Conservation (phyloP, 2,888 invertebrate genomes). For the Lysandra coridon region DNA sequence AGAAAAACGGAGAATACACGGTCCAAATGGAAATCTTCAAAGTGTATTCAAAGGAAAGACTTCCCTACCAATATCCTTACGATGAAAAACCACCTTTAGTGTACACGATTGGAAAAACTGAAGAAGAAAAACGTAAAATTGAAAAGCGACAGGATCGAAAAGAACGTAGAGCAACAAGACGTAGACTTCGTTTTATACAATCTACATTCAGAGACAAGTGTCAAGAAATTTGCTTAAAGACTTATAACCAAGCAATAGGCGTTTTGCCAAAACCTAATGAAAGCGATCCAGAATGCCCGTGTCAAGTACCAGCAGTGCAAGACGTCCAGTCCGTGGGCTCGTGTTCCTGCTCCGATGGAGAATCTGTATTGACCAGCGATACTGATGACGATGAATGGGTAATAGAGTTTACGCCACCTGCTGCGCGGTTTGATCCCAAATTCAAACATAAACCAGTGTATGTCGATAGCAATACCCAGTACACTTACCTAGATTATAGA, state of each 20-base stretch:
- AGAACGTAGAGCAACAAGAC: conserved; percentile 66
- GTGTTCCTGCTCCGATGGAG: conserved; percentile 70
- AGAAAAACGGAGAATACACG: conserved; percentile 66
- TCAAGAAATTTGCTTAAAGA: conserved; percentile 74
- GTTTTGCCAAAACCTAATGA: conserved; percentile 63
- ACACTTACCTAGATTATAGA: conserved; percentile 70
- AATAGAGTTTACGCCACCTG: conserved; percentile 70
- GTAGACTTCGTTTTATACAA: conserved; percentile 65
- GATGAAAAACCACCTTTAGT: conserved; percentile 68
- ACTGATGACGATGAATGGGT: conserved; percentile 73
- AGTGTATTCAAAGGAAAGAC: conserved; percentile 68
- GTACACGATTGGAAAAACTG: conserved; percentile 69
- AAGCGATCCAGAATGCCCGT: conserved; percentile 68
- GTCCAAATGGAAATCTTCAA: conserved; percentile 75
- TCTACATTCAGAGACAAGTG: conserved; percentile 71
- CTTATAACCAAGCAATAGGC: conserved; percentile 73
- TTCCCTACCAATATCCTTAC: conserved; percentile 68
- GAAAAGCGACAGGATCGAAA: conserved; percentile 63
- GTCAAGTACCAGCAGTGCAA: conserved; percentile 49
- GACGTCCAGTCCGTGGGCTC: conserved; percentile 60
- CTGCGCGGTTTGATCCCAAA: conserved; percentile 62
- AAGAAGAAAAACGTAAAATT: conserved; percentile 61
- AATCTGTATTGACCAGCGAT: conserved; percentile 60
- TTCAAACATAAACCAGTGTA: conserved; percentile 60
- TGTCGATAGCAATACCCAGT: conserved; percentile 57